These are phyloP conservation scores for Eulacestoma nigropectus DNA, from an alignment of 2,113 vertebrate species.

Conservation along the genomic window DNA sequence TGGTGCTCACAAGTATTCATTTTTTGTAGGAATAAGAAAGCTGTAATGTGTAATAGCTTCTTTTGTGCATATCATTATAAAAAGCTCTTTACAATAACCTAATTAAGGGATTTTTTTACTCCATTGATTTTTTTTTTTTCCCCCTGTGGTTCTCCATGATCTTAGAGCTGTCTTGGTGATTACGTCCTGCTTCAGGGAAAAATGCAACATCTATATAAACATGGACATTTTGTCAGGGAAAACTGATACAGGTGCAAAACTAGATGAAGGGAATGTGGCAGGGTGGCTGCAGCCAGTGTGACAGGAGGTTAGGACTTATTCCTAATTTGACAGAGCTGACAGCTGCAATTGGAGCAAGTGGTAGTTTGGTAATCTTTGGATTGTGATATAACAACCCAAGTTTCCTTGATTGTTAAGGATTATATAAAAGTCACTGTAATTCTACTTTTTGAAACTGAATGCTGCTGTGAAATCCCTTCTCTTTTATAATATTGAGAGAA, in stretches of 20 bases:
- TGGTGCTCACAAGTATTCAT: neutral
- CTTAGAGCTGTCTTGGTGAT: neutral
- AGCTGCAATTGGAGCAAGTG: neutral
- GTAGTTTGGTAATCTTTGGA: neutral
- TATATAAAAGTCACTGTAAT: neutral
- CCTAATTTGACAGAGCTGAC: neutral
- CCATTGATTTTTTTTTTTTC: neutral
- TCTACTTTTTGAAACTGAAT: neutral
- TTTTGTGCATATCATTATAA: neutral
- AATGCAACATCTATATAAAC: neutral
- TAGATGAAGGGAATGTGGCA: neutral
- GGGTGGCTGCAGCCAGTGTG: neutral
- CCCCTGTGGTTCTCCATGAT: neutral
- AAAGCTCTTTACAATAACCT: neutral
- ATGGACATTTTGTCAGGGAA: neutral
- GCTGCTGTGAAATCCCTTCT: neutral
- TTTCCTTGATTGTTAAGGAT: neutral
- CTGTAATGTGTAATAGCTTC: neutral
- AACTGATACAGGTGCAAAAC: neutral
- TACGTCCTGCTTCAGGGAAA: neutral
- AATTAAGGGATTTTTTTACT: neutral
- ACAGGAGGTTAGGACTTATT: neutral
- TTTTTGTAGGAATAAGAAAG: neutral
- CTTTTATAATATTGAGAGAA: neutral
- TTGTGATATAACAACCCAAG: neutral